Conservation (phyloP, 2,113 vertebrate species). For the Etia nguti region DNA sequence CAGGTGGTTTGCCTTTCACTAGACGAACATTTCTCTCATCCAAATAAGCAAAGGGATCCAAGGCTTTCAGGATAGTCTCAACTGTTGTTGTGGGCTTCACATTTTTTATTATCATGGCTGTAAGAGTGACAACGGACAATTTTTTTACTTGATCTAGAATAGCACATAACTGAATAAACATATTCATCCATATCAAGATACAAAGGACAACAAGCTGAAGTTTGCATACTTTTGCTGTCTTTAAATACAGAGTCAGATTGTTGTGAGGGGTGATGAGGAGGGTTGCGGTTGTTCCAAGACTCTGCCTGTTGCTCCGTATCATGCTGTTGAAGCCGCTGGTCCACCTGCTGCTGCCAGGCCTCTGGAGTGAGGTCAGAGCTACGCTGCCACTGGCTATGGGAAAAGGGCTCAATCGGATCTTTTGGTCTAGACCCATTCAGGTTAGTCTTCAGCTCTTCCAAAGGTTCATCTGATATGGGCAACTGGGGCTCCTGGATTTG, state of each 20-base stretch:
- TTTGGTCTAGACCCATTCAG: conserved; percentile 39
- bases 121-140: neutral
- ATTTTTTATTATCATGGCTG: conserved; percentile 94
- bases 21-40: conserved; percentile 90
- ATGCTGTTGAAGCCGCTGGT: conserved; percentile 69
- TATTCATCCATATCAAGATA: neutral
- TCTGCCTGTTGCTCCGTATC: conserved; percentile 60
- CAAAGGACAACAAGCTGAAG: neutral
- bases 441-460: conserved; percentile 25
- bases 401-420: conserved; percentile 14
- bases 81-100: conserved; percentile 87
- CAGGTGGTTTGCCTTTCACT: conserved; percentile 86
- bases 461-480: conserved; percentile 41
- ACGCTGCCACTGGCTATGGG: conserved; percentile 64
- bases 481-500: conserved; percentile 68
- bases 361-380: conserved; percentile 74
- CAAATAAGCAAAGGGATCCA: conserved; percentile 87
- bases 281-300: conserved; percentile 50
- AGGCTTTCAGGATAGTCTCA: conserved; percentile 86
- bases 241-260: conserved; percentile 63
- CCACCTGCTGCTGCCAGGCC: conserved; percentile 78
- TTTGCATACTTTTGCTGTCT: conserved; percentile 74
- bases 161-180: neutral
- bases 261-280: conserved; percentile 20
- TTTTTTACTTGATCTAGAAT: neutral